Base-by-base conservation (phyloP, 1,140 invertebrate species). In the Hylyphantes graminicola region DNA sequence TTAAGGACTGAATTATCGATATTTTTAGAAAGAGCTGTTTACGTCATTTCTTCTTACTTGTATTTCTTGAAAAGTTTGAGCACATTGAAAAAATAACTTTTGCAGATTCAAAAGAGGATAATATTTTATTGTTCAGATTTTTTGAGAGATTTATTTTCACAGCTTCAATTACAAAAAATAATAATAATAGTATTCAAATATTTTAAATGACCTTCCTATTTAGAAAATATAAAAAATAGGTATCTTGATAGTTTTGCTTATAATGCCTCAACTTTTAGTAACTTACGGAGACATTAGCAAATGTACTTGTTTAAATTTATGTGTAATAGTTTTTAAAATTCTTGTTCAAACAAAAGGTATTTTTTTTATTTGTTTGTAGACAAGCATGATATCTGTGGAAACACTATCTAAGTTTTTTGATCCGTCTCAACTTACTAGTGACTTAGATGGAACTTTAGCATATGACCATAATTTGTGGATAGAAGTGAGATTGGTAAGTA, bases 381-480 rank as follows among this genome's bases (percentile, higher is more conserved):
- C 97, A 88, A 96, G 94, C 88, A 95, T 98, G 91, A 96, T 99
- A 89, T 97, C 96, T 89, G 92, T 98, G 88, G 97, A 99, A 91
- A 95, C 95, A 82, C 92, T 99, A 83, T 92, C 93, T 74, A 98
- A 98, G 91, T 94, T 95, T 76, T 94, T 98, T 88, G 97, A 99
- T 89, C 92, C 94, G 50, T 93, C 94, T 87, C 97, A 99, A 90
- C 90, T 99, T 75, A 98, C 97, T 0, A 90, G 93, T 12, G 97
- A 99, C 89, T 93, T 99, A 89, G 97, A 98, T 88, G 91, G 91
- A 17, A 95, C 94, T 11, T 92, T 98, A 86, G 93, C 94, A 87
- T 99, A 99, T 91, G 96, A 99, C 89, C 97, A 99, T 91, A 93
- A 95, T 86, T 95, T 96, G 88, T 99, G 97, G 97, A 96, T 98